A percentile compares a stretch with the other conserved stretches of the same genome.
phyloP scores from a whole-genome alignment of 2,888 invertebrate genomes.

The Cataglyphis albicans region DNA sequence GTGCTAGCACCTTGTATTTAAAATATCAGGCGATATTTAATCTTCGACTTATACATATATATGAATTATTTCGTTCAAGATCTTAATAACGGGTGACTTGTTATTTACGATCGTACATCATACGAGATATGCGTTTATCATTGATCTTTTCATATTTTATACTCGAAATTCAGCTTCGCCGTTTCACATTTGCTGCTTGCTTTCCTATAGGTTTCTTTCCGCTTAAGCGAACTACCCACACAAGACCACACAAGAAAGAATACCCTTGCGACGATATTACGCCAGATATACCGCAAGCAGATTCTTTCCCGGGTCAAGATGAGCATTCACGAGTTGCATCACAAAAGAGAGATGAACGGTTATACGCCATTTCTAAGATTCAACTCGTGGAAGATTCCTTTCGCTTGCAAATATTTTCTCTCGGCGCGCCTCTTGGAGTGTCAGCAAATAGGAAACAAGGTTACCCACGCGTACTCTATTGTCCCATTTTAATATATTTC shows the following conservation, averaged over 20 bases:
- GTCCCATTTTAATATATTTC: conserved; percentile 9
- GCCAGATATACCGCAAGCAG: conserved; percentile 4
- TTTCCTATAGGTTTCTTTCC: conserved; percentile 69
- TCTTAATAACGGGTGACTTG: background rate
- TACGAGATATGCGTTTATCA: conserved; percentile 21
- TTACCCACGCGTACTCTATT: background rate
- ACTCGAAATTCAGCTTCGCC: conserved; percentile 64
- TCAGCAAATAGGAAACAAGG: background rate
- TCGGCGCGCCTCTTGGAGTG: background rate
- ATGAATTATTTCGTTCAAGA: conserved; percentile 31
- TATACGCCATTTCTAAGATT: conserved; percentile 20
- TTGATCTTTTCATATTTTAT: conserved; percentile 53
- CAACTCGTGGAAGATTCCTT: conserved; percentile 25
- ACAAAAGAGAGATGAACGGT: conserved; percentile 32
- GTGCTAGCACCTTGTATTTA: background rate
- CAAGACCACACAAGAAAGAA: conserved; percentile 26
- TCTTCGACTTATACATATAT: background rate
- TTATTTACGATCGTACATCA: conserved; percentile 37
- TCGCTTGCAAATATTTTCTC: conserved; percentile 34
- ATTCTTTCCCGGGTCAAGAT: conserved; percentile 35
- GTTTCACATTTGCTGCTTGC: conserved; percentile 66
- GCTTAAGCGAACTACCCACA: conserved; percentile 60
- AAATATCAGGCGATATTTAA: background rate
- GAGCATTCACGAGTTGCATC: conserved; percentile 22
- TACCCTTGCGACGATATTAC: conserved; percentile 35